Evolutionary conservation across 2,888 invertebrate species (phyloP), one percentile per base, ranked within the genome.

Genomic region (Aspidiotus rigidus): DNA sequence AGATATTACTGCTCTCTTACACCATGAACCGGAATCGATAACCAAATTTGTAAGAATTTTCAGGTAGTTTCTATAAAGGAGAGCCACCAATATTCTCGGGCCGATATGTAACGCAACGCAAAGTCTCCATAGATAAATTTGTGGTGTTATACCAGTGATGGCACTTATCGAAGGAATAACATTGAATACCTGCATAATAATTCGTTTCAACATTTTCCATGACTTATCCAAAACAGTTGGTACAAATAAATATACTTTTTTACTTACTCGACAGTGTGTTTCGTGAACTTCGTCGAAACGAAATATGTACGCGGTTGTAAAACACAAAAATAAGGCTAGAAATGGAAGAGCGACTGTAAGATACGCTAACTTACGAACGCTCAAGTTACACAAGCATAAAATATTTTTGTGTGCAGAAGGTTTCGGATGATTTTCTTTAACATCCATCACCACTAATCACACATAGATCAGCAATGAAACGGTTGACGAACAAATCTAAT

Each of bases 81-180:
- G 86, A 72, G 93, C 91, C 77, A 94, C 89, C 75, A 93, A 85
- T 78, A 93, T 83, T 77, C 94, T 86, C 75, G 95, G 95, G 76
- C 93, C 90, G 78, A 93, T 86, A 77, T 94, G 94, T 76, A 94
- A 84, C 73, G 93, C 94, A 76, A 94, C 89, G 78, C 90, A 89
- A 76, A 92, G 86, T 75, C 94, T 84, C 94, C 95, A 95, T 75
- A 94, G 81, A 80, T 95, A 94, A 75, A 90, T 83, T 79, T 94
- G 93, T 40, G 95, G 94, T 76, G 90, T 90, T 74, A 94, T 87
- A 64, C 94, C 94, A 72, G 94, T 95, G 78, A 95, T 91, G 73
- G 95, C 92, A 83, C 93, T 94, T 81, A 94, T 93, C 75, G 93
- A 93, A 76, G 95, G 94, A 77, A 95, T 88, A 79, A 93, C 86